Evolutionary conservation across 2,797 vertebrate species (phyloP).

Genomic region (Parauchenoglanis ngamensis): DNA sequence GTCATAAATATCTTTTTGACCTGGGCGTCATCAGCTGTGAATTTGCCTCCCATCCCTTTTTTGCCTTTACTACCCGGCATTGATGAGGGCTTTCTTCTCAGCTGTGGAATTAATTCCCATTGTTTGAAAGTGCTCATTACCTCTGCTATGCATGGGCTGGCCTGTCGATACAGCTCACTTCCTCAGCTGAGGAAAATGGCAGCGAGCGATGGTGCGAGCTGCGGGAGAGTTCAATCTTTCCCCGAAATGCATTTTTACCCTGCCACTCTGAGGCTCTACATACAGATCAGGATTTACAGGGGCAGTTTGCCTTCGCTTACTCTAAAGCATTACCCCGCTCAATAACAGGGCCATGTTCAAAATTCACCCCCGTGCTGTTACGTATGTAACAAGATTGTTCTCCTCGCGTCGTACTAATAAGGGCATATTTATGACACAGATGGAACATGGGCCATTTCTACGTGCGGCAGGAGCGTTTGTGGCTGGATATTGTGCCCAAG

Average conservation of each 20-base stretch:
- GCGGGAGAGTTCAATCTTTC: slow-evolving; percentile 26
- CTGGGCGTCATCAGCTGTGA: slow-evolving; percentile 37
- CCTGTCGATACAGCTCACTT: slow-evolving; percentile 44
- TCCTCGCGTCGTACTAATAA: slow-evolving; percentile 32
- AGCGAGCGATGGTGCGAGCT: slow-evolving; percentile 20
- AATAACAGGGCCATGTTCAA: slow-evolving; percentile 18
- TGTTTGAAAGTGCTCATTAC: slow-evolving; percentile 45
- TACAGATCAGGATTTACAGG: slow-evolving; percentile 28
- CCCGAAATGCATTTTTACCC: slow-evolving; percentile 33
- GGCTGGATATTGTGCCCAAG: slow-evolving; percentile 22
- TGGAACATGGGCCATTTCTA: slow-evolving; percentile 8
- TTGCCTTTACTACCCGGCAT: slow-evolving; percentile 21
- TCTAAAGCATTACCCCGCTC: slow-evolving; percentile 32
- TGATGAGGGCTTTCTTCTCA: slow-evolving; percentile 43
- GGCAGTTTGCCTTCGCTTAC: slow-evolving; percentile 13
- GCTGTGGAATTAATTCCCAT: slow-evolving; percentile 47
- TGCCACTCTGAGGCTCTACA: slow-evolving; percentile 12
- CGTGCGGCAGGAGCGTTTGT: slow-evolving; percentile 3
- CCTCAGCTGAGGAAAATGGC: slow-evolving; percentile 27
- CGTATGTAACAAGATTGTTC: slow-evolving; percentile 33
- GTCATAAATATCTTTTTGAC: slow-evolving; percentile 53
- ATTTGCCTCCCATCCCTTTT: slow-evolving; percentile 44
- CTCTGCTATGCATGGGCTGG: slow-evolving; percentile 42
- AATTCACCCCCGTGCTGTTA: slow-evolving; percentile 18
- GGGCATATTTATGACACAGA: slow-evolving; percentile 29